Base-by-base conservation (phyloP, 1,140 invertebrate species). In the Eufriesea mexicana region DNA sequence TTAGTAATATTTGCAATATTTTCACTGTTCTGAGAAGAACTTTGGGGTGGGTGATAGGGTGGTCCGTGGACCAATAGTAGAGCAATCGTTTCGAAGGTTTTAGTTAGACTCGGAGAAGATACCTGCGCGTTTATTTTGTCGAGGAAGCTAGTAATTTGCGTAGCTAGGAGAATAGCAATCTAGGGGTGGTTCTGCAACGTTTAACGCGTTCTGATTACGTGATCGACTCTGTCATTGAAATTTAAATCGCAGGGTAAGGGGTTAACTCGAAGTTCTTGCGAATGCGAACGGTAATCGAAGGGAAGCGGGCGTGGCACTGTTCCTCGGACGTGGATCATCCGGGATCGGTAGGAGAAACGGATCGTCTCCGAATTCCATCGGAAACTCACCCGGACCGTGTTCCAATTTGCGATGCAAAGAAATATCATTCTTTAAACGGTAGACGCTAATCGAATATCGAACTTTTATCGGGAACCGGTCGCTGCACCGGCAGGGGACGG, bases 361-460 rank as follows among this genome's bases (percentile, higher is more conserved):
- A 77, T 62, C 67, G 71, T 25, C 51, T n/a, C 54, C 55, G 47
- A 76, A 70, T 42, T 55, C 55, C 54, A 35, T 61, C 57, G 62
- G 49, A 54, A 75, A 76, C 57, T 87, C 79, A 62, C 18, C 81
- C 45, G 68, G 49, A 61, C 83, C 86, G 84, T 84, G 85, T 86
- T 78, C 74, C 76, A 88, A 89, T 90, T 86, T 88, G 79, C 89
- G 87, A 91, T 91, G 88, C 84, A 88, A 89, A 89, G 80, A 83
- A 84, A 89, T 90, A 90, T 88, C 88, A 79, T 89, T 90, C 83
- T 87, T 86, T 79, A 84, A 89, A 85, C 81, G 79, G 42, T 51
- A 62, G 64, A 57, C 82, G 84, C 89, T 91, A 91, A 91, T 91
- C 90, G 89, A 91, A 91, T 90, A 90, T 90, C 87, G 87, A 78